Percentiles rank a stretch among this genome's conserved stretches.
Evolutionary conservation across 1,140 invertebrate species (phyloP).

Genomic region (Popillia japonica): DNA sequence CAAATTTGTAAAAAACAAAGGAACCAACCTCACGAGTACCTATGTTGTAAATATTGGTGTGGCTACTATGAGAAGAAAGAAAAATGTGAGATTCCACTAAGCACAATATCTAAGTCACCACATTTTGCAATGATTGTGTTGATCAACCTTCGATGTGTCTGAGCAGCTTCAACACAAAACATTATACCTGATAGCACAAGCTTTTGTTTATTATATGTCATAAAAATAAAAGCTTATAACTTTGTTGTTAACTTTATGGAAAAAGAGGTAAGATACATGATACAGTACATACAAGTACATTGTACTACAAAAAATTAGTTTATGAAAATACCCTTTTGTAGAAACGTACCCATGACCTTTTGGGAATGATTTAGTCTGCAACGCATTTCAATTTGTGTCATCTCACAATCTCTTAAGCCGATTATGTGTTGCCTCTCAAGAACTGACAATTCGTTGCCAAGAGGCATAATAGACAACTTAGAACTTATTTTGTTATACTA

Average conservation of each 20-base stretch:
- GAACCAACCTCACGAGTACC: not conserved
- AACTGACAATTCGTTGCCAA: too few relatives aligned
- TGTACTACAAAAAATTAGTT: not conserved
- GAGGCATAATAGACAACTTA: too few relatives aligned
- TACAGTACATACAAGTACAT: too few relatives aligned
- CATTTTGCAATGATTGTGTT: not conserved
- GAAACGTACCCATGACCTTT: too few relatives aligned
- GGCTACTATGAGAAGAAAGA: slow-evolving; percentile 9
- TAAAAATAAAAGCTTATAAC: not conserved
- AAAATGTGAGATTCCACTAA: slow-evolving; percentile 15
- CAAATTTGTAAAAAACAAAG: not conserved
- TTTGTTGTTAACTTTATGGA: not conserved
- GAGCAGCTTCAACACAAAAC: not conserved
- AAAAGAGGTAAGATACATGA: not conserved
- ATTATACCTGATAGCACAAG: not conserved
- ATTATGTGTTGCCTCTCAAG: too few relatives aligned
- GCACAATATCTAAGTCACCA: slow-evolving; percentile 14
- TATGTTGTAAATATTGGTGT: not conserved
- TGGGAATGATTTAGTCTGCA: too few relatives aligned
- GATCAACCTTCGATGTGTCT: not conserved
- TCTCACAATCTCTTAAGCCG: too few relatives aligned
- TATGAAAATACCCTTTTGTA: too few relatives aligned
- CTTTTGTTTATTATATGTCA: not conserved
- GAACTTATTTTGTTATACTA: too few relatives aligned
- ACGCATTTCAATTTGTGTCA: too few relatives aligned